phyloP scores from a whole-genome alignment of 2,888 invertebrate genomes.

The Dynastes tityus region DNA sequence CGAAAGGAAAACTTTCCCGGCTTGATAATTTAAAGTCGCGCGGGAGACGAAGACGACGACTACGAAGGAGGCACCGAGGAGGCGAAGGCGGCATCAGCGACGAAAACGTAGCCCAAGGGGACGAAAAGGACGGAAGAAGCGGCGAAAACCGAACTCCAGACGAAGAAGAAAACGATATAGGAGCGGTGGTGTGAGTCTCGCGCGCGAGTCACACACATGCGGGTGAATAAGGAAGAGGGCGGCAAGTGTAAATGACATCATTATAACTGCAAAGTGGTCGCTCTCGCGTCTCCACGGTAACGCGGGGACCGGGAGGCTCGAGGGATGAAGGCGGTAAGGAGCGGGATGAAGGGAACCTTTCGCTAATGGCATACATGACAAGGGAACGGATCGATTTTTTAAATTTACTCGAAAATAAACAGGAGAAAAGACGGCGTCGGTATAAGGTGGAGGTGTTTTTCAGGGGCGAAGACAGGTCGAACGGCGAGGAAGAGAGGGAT shows the following conservation, averaged over 20 bases:
- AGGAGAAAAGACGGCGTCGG: slow-evolving; percentile 50
- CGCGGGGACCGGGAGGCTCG: slow-evolving; percentile 61
- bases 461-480: background rate
- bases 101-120: slow-evolving; percentile 48
- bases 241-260: slow-evolving; percentile 73
- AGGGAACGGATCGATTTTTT: slow-evolving; percentile 71
- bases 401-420: slow-evolving; percentile 72
- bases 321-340: slow-evolving; percentile 54
- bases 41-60: slow-evolving; percentile 62
- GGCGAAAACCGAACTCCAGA: background rate
- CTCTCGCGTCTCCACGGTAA: slow-evolving; percentile 70
- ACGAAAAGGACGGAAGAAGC: slow-evolving; percentile 48
- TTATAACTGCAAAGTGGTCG: slow-evolving; percentile 73
- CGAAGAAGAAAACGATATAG: slow-evolving; percentile 21
- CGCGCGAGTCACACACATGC: slow-evolving; percentile 64
- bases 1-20: slow-evolving; percentile 53
- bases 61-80: slow-evolving; percentile 55
- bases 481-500: no score
- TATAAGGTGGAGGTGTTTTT: slow-evolving; percentile 32
- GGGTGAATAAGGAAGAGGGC: slow-evolving; percentile 69
- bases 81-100: slow-evolving; percentile 38
- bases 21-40: slow-evolving; percentile 54
- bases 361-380: slow-evolving; percentile 72
- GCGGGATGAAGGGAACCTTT: slow-evolving; percentile 50
- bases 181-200: slow-evolving; percentile 52